A percentile compares a stretch with the other conserved stretches of the same genome.
Evolutionary conservation across 2,797 vertebrate genomes (phyloP).

Genomic region (Manis crassicaudata): DNA sequence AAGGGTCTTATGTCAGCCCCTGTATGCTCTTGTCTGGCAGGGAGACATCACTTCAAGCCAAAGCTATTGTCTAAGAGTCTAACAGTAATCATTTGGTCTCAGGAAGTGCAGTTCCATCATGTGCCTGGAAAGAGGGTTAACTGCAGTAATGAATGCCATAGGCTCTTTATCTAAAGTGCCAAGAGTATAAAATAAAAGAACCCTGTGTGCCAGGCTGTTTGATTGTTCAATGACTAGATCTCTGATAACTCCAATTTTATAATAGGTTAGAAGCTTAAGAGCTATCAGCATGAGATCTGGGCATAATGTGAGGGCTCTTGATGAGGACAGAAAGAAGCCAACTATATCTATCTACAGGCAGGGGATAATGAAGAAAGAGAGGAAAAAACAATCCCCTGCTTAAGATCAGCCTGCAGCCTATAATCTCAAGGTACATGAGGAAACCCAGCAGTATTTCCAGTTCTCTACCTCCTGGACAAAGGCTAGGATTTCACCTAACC

Average conservation of each 20-base stretch:
- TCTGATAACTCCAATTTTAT: background rate
- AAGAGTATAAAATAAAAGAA: background rate
- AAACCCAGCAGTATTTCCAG: background rate
- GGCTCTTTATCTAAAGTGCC: background rate
- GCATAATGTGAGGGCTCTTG: background rate
- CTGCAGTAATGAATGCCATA: background rate
- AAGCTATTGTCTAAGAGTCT: background rate
- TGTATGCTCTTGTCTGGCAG: background rate
- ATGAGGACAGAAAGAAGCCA: background rate
- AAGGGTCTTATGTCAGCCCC: background rate
- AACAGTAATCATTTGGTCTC: no score
- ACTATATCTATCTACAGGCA: background rate
- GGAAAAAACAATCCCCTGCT: background rate
- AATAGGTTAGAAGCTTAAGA: background rate
- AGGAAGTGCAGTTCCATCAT: background rate
- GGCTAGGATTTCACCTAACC: background rate
- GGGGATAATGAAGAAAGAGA: background rate
- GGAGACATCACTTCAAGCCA: background rate
- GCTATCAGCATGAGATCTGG: background rate
- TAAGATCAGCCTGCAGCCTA: background rate
- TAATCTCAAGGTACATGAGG: background rate
- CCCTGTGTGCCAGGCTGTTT: background rate
- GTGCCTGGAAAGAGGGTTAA: background rate
- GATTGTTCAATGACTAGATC: background rate
- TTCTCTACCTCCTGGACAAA: background rate